These are phyloP conservation scores for Orgyia antiqua DNA, from an alignment of 2,888 invertebrate species.

Conservation along the genomic window DNA sequence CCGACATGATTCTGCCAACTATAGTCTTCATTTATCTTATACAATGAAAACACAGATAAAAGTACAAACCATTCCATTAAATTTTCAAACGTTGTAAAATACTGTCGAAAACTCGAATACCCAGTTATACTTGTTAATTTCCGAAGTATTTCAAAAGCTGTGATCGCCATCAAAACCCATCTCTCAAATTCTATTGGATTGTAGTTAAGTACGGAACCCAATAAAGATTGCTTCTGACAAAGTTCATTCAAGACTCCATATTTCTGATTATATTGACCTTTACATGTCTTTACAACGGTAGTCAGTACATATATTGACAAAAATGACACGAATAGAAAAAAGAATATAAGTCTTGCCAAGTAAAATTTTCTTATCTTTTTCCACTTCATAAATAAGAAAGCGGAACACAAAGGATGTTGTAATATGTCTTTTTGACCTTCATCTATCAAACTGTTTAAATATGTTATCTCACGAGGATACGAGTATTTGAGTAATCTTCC, in stretches of 20 bases:
- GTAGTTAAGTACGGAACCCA: conserved; percentile 83
- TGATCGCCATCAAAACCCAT: conserved; percentile 87
- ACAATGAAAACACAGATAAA: conserved; percentile 88
- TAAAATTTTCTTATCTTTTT: conserved; percentile 93
- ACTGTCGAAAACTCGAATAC: conserved; percentile 86
- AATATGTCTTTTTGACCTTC: conserved; percentile 93
- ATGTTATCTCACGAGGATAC: conserved; percentile 90
- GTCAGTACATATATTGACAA: conserved; percentile 88
- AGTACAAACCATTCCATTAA: conserved; percentile 93
- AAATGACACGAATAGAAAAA: conserved; percentile 87
- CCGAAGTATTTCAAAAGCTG: conserved; percentile 86
- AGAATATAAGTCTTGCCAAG: conserved; percentile 87
- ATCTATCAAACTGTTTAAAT: conserved; percentile 90
- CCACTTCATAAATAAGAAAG: conserved; percentile 93
- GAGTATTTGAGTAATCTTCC: conserved; percentile 89
- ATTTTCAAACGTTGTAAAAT: conserved; percentile 89
- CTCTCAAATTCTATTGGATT: conserved; percentile 89
- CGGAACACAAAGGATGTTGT: conserved; percentile 91
- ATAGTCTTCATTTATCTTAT: conserved; percentile 86
- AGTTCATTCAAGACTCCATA: conserved; percentile 81
- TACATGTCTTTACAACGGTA: conserved; percentile 84
- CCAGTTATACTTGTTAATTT: conserved; percentile 90
- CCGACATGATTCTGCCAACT: conserved; percentile 93
- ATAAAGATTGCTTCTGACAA: conserved; percentile 84
- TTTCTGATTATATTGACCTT: conserved; percentile 64